Evolutionary conservation across 1,140 invertebrate genomes (phyloP).

Genomic region (Mactra quadrangularis): DNA sequence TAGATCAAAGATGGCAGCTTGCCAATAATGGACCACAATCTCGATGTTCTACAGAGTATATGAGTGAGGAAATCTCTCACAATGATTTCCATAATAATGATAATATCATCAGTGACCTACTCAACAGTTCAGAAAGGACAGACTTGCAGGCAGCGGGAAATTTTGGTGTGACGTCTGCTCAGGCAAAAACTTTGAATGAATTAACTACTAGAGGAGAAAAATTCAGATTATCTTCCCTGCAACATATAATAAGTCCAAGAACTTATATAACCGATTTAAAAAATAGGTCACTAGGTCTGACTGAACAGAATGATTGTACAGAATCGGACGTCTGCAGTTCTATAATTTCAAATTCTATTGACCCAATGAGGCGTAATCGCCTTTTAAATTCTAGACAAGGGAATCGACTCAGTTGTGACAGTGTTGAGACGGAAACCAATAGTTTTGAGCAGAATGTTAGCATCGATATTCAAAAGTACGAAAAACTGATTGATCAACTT

Average conservation of each 20-base stretch:
- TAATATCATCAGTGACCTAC: background rate
- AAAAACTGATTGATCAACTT: background rate
- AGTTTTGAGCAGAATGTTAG: background rate
- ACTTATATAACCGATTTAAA: conserved; percentile 3
- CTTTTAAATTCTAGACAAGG: too few species aligned
- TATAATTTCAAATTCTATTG: too few species aligned
- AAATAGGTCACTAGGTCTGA: background rate
- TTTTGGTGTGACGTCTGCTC: background rate
- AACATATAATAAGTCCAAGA: conserved; percentile 3
- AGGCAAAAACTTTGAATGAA: background rate
- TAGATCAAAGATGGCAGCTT: too few species aligned
- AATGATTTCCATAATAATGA: background rate
- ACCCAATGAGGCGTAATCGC: too few species aligned
- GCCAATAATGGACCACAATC: too few species aligned
- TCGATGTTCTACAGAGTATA: too few species aligned
- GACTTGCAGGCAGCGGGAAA: background rate
- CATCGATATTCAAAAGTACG: background rate
- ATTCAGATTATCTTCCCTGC: conserved; percentile 1
- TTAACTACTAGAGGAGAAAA: background rate
- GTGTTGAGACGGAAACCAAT: background rate
- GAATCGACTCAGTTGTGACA: background rate
- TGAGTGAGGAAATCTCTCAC: too few species aligned
- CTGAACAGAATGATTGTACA: too few species aligned
- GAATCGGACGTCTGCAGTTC: too few species aligned
- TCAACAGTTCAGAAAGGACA: background rate